Evolutionary conservation across 2,888 invertebrate species (phyloP).

Genomic region (Dyspetes luteomarginatus): DNA sequence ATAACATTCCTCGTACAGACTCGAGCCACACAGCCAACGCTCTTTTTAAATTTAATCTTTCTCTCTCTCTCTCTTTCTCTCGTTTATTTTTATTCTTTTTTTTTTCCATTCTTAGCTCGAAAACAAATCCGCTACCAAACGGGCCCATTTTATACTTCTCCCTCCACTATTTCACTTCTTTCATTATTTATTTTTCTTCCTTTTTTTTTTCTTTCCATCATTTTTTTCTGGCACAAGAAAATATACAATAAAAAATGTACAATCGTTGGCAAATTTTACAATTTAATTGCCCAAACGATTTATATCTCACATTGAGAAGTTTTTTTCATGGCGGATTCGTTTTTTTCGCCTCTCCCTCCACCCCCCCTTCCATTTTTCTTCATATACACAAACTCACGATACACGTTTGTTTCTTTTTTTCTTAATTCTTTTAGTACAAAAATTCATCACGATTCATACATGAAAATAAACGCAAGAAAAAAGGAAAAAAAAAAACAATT

Average conservation of each 20-base stretch:
- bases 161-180: conserved; percentile 9
- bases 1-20: conserved; percentile 36
- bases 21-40: conserved; percentile 31
- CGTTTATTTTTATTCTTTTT: no score
- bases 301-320: conserved; percentile 15
- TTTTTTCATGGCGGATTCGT: conserved; percentile 44
- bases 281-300: conserved; percentile 47
- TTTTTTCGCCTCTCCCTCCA: conserved; percentile 17
- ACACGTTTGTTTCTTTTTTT: conserved; percentile 45
- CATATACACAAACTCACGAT: conserved; percentile 8
- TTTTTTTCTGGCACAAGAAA: conserved; percentile 60
- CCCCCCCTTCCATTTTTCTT: conserved; percentile 19
- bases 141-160: conserved; percentile 18
- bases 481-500: no score
- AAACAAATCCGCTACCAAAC: conserved; percentile 16
- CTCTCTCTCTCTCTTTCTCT: neutral
- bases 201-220: neutral
- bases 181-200: no score
- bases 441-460: conserved; percentile 54
- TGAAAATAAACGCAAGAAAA: conserved; percentile 51
- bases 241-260: conserved; percentile 63
- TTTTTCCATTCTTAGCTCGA: neutral
- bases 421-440: no score
- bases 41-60: neutral
- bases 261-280: conserved; percentile 50